A percentile compares a stretch with the other conserved stretches of the same genome.
These are phyloP conservation scores for Xestoiulus laeticollis DNA, from an alignment of 2,888 invertebrate species.

Conservation along the genomic window DNA sequence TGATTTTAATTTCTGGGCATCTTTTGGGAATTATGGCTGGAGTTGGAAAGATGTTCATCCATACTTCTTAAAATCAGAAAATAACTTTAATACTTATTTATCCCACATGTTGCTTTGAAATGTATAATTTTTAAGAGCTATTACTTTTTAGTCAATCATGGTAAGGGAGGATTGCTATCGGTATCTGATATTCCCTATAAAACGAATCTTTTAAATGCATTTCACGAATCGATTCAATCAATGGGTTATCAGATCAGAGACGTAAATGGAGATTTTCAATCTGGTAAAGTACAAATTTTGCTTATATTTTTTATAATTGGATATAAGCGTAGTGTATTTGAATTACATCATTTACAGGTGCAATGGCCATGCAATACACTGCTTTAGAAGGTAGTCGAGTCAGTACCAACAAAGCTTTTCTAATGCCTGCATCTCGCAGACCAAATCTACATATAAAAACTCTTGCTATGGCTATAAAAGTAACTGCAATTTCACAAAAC, in stretches of 20 bases:
- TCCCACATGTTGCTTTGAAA: background rate
- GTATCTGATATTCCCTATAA: constrained; percentile 57
- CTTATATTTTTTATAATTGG: background rate
- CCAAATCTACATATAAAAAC: background rate
- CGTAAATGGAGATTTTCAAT: constrained; percentile 58
- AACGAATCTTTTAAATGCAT: constrained; percentile 57
- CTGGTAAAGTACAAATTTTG: constrained; percentile 56
- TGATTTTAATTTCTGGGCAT: constrained; percentile 66
- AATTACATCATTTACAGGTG: background rate
- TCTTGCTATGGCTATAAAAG: background rate
- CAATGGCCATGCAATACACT: background rate
- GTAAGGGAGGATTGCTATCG: constrained; percentile 58
- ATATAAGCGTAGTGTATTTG: background rate
- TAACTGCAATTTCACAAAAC: background rate
- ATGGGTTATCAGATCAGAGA: constrained; percentile 58
- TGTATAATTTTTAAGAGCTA: background rate
- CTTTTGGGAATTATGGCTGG: constrained; percentile 65
- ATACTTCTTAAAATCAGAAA: constrained; percentile 65
- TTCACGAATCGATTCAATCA: constrained; percentile 57
- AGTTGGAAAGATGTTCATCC: constrained; percentile 66
- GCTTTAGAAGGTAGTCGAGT: background rate
- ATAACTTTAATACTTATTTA: constrained; percentile 55
- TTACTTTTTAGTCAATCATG: constrained; percentile 56
- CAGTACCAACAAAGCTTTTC: background rate
- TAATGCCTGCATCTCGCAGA: background rate